phyloP scores from a whole-genome alignment of 2,113 vertebrate genomes.

The Xenopus borealis region DNA sequence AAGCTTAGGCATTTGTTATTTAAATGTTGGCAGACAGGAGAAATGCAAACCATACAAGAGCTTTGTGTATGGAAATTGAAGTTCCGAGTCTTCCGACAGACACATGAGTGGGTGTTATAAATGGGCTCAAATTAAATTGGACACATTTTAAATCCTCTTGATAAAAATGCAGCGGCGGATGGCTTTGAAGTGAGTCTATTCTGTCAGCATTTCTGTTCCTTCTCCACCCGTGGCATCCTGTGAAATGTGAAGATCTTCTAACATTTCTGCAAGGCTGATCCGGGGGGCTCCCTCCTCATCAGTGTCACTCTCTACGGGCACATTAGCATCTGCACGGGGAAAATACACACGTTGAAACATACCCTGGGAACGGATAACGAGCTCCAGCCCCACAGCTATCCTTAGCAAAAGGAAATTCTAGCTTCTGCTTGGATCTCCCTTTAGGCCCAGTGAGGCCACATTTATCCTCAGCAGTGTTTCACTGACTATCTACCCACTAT shows the following conservation, averaged over 20 bases:
- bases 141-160: conserved; percentile 30
- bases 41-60: conserved; percentile 21
- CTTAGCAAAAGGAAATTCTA: no score
- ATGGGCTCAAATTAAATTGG: conserved; percentile 25
- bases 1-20: conserved; percentile 26
- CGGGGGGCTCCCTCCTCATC: conserved; percentile 88
- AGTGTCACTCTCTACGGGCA: conserved; percentile 89
- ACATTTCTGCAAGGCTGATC: conserved; percentile 89
- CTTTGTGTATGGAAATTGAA: conserved; percentile 33
- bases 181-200: conserved; percentile 45
- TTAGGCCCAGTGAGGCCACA: not conserved
- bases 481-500: no score
- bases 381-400: not conserved
- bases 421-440: no score
- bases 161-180: conserved; percentile 12
- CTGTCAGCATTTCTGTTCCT: conserved; percentile 86
- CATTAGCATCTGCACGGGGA: conserved; percentile 66
- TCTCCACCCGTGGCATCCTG: conserved; percentile 87
- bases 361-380: not conserved
- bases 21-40: conserved; percentile 27
- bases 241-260: conserved; percentile 89
- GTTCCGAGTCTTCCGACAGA: conserved; percentile 15
- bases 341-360: not conserved
- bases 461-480: not conserved
- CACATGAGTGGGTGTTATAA: conserved; percentile 14